A percentile compares a stretch with the other conserved stretches of the same genome.
Evolutionary conservation across 2,888 invertebrate species (phyloP).

Genomic region (Onthophagus sagittarius): DNA sequence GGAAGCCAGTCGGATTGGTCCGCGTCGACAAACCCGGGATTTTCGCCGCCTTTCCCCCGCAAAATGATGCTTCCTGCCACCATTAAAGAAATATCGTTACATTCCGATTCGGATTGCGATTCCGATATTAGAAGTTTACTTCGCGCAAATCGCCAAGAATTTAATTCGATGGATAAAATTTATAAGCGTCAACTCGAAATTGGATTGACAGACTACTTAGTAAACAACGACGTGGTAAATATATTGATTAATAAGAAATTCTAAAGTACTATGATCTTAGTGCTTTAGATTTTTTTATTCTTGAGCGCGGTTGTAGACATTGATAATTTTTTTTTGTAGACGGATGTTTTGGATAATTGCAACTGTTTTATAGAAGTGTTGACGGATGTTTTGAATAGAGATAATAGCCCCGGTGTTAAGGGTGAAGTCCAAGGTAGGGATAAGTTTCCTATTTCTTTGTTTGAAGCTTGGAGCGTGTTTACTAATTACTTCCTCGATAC

Average conservation of each 20-base stretch:
- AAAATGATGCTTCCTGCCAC: slow-evolving; percentile 26
- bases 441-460: slow-evolving; percentile 39
- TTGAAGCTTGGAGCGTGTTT: slow-evolving; percentile 41
- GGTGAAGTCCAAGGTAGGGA: slow-evolving; percentile 46
- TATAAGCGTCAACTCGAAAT: slow-evolving; percentile 42
- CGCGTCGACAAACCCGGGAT: slow-evolving; percentile 60
- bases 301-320: background rate
- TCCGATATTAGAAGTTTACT: slow-evolving; percentile 44
- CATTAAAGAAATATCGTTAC: slow-evolving; percentile 13
- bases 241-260: background rate
- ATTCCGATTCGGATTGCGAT: slow-evolving; percentile 43
- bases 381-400: slow-evolving; percentile 3
- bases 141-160: slow-evolving; percentile 42
- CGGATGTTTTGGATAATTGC: slow-evolving; percentile 80
- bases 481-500: slow-evolving; percentile 41
- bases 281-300: too few relatives aligned
- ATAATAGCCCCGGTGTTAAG: slow-evolving; percentile 31
- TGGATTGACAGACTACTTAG: slow-evolving; percentile 40
- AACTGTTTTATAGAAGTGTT: slow-evolving; percentile 49
- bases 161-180: slow-evolving; percentile 41
- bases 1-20: slow-evolving; percentile 90
- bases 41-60: slow-evolving; percentile 49
- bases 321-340: slow-evolving; percentile 52
- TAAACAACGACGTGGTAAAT: slow-evolving; percentile 44
- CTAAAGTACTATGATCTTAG: too few relatives aligned